Base-by-base conservation (phyloP, 2,888 invertebrate genomes). In the Drosophila vallismaia region DNA sequence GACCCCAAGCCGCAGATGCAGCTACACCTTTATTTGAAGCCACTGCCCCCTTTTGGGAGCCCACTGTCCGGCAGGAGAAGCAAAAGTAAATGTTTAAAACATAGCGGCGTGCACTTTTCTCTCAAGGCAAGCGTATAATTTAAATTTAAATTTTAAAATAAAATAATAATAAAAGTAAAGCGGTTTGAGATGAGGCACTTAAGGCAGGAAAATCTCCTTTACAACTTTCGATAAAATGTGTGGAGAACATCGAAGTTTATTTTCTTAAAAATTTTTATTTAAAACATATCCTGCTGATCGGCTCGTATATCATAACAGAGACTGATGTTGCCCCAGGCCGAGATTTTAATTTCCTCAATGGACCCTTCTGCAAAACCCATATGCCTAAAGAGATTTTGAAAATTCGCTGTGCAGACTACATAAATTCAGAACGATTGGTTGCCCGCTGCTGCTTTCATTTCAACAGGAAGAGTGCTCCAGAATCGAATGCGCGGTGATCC, bases 81-180 rank as follows among this genome's bases (percentile, higher is more conserved):
- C 60, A 68, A 68, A 68, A 68, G 74, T 68, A 63, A 68, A 83
- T 83, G 82, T 84, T 84, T 83, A 63, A 83, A 84, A 83, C 82
- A 83, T 86, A 84, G 75, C 71, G 77, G 78, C 78, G 75, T 76
- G 86, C 78, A 83, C 84, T 86, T 86, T 83, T 78, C 78, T 76
- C 71, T 60, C 71, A 74, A 73, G 66, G 64, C 77, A 74, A 71
- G 68, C 82, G 68, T 77, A 79, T 79, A 77, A 84, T 86, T 80
- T 83, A 79, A 80, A 80, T 78, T 78, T 77, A 59, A 59, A 60
- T 57, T 57, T 38, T 60, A 67, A 81, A 84, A 76, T 79, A 79
- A 36, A 77, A 86, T 74, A 77, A 74, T 73, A 84, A 74, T 77
- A 59, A 55, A 67, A 60, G 40, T 42, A 14, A 19, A 42, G 40